Evolutionary conservation across 2,888 invertebrate species (phyloP).

Genomic region (Tetragonisca angustula): DNA sequence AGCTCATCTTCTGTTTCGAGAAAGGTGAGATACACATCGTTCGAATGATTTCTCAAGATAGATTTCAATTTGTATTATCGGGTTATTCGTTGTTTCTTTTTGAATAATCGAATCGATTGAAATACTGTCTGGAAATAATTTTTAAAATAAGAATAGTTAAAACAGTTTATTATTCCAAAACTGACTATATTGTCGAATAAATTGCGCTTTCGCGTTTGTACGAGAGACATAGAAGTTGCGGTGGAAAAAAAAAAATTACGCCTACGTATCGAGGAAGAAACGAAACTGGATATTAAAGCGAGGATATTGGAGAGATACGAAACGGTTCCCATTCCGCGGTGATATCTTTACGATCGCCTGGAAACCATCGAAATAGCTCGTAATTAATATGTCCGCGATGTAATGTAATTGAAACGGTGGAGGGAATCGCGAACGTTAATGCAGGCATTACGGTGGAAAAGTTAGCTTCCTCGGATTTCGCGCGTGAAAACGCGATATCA

Average conservation of each 20-base stretch:
- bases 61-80: too few species aligned
- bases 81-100: too few species aligned
- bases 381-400: slow-evolving; percentile 31
- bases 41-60: too few species aligned
- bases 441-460: slow-evolving; percentile 24
- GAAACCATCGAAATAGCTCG: background rate
- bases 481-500: slow-evolving; percentile 37
- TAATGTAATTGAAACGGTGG: slow-evolving; percentile 32
- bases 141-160: too few species aligned
- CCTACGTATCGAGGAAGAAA: background rate
- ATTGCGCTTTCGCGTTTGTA: slow-evolving; percentile 6
- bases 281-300: slow-evolving; percentile 1
- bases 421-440: slow-evolving; percentile 40
- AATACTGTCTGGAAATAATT: too few species aligned
- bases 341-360: slow-evolving; percentile 3
- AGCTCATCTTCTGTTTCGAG: too few species aligned
- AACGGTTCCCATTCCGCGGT: background rate
- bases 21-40: too few species aligned
- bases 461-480: slow-evolving; percentile 42
- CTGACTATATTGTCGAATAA: too few species aligned
- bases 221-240: background rate
- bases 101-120: too few species aligned
- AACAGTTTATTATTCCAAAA: too few species aligned
- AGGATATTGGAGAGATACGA: background rate
- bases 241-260: background rate